Conservation (phyloP, 2,113 vertebrate genomes). For the Mastomys coucha region DNA sequence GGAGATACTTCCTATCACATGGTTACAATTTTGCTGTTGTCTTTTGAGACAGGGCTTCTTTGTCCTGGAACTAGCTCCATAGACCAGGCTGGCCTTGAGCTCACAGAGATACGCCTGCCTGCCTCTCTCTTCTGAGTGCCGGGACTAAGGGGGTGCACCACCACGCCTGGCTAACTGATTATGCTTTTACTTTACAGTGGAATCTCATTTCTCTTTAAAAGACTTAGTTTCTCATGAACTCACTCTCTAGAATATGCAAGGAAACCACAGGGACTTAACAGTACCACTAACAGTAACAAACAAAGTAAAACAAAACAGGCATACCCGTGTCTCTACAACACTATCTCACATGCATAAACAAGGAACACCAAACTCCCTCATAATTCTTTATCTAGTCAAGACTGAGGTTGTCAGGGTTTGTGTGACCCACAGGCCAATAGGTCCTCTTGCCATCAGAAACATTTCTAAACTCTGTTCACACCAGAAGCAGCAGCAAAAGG, state of each 20-base stretch:
- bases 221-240: slow-evolving; percentile 54
- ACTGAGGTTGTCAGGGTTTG: neutral
- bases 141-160: neutral
- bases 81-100: neutral
- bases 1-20: slow-evolving; percentile 66
- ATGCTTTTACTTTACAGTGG: slow-evolving; percentile 14
- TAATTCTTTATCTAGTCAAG: neutral
- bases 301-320: neutral
- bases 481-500: neutral
- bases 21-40: slow-evolving; percentile 41
- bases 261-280: neutral
- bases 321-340: neutral
- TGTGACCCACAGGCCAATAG: neutral
- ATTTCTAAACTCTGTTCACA: slow-evolving; percentile 34
- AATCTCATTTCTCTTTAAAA: slow-evolving; percentile 57
- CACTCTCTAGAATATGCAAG: neutral
- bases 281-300: neutral
- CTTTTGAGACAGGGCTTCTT: neutral
- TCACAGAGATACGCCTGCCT: neutral
- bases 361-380: neutral
- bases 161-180: neutral
- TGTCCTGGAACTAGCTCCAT: neutral
- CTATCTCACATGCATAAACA: neutral
- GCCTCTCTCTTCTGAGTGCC: neutral
- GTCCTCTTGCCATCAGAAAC: neutral